Conservation (phyloP, 1,140 invertebrate genomes). For the Drosophila asahinai region DNA sequence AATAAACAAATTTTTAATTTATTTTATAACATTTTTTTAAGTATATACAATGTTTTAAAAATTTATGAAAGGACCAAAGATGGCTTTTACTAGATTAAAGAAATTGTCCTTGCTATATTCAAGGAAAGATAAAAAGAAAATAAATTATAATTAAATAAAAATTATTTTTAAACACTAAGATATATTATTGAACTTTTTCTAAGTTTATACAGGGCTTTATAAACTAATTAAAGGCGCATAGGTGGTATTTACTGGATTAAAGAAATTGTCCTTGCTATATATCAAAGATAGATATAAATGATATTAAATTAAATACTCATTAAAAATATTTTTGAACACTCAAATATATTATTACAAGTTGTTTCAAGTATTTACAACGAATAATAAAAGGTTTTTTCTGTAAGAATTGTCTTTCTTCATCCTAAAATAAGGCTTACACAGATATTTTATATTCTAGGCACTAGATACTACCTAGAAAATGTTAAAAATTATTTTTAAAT, state of each 20-base stretch:
- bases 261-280: background rate
- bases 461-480: background rate
- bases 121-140: background rate
- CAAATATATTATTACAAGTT: too few species aligned
- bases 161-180: too few species aligned
- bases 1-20: too few species aligned
- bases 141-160: background rate
- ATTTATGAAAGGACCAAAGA: background rate
- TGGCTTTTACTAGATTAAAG: background rate
- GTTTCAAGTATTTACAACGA: too few species aligned
- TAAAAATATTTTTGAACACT: background rate
- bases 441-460: background rate
- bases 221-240: background rate
- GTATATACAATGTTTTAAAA: too few species aligned
- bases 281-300: background rate
- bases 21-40: too few species aligned
- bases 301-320: background rate
- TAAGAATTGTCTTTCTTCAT: too few species aligned
- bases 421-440: too few species aligned
- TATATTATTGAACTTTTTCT: too few species aligned
- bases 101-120: background rate
- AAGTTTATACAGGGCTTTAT: too few species aligned
- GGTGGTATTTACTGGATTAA: background rate
- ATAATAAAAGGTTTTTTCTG: too few species aligned
- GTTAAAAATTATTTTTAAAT: background rate